Conservation (phyloP, 2,113 vertebrate genomes). For the Pelusios castaneus region DNA sequence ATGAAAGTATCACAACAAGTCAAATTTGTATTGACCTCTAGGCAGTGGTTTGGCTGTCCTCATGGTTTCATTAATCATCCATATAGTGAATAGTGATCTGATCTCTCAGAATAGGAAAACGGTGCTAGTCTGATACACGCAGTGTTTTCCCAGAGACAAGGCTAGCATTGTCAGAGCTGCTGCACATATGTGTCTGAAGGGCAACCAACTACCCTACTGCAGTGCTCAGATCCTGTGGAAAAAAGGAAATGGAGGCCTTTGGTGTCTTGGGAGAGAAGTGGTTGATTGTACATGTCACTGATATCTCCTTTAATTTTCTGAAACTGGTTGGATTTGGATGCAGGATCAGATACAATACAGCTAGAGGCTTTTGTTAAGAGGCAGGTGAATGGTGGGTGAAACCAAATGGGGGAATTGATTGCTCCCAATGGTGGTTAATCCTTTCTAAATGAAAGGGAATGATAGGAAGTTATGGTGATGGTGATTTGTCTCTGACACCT, state of each 20-base stretch:
- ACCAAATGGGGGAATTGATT: background rate
- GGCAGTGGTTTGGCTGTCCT: background rate
- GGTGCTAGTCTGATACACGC: fast-evolving
- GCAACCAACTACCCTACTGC: too few species aligned
- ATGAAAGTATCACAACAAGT: background rate
- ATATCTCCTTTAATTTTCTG: background rate
- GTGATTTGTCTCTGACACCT: background rate
- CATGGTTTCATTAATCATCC: background rate
- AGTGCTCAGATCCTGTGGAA: background rate
- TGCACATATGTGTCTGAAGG: background rate
- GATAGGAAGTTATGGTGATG: background rate
- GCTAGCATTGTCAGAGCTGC: fast-evolving
- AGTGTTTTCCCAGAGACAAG: background rate
- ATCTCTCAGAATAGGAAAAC: background rate
- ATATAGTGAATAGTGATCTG: background rate
- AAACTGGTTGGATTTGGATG: background rate
- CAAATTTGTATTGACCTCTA: background rate
- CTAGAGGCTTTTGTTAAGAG: background rate
- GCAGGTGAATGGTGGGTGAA: background rate
- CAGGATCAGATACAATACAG: background rate
- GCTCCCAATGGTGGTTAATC: background rate
- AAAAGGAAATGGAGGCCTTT: background rate
- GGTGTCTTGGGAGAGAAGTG: background rate
- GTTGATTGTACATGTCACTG: background rate
- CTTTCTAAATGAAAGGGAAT: background rate